These are phyloP conservation scores for Eulacestoma nigropectus DNA, from an alignment of 2,113 vertebrate species.

Conservation along the genomic window DNA sequence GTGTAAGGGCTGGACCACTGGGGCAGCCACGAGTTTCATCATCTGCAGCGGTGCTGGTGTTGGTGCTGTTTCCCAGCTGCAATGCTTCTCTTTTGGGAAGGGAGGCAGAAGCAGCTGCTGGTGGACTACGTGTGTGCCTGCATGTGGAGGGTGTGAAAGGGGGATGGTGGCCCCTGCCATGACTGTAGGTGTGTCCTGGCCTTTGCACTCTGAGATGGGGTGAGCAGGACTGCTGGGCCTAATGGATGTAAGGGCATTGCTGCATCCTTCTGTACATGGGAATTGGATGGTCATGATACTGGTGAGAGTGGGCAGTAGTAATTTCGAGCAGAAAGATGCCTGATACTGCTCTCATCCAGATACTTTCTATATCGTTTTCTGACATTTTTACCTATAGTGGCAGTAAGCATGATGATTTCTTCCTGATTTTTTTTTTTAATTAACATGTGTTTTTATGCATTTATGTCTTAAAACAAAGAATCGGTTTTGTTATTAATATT, in stretches of 20 bases:
- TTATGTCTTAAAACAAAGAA: background rate
- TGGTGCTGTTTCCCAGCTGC: background rate
- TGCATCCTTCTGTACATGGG: background rate
- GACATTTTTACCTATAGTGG: background rate
- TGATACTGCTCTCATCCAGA: background rate
- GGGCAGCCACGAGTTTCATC: background rate
- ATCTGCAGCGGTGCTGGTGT: background rate
- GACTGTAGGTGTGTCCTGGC: background rate
- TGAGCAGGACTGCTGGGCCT: background rate
- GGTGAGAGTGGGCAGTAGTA: background rate
- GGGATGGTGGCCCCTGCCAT: background rate
- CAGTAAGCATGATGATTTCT: background rate
- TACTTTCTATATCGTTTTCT: background rate
- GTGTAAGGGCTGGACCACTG: background rate
- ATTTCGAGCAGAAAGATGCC: background rate
- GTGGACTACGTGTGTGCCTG: accelerated
- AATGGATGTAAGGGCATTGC: background rate
- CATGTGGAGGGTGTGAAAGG: background rate
- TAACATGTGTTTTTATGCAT: background rate
- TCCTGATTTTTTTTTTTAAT: background rate
- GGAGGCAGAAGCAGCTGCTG: background rate
- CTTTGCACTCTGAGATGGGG: background rate
- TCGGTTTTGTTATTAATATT: background rate
- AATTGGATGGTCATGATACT: background rate
- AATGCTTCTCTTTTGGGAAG: background rate